These are phyloP conservation scores for Condylura cristata DNA, from an alignment of 2,113 vertebrate genomes.

Conservation along the genomic window DNA sequence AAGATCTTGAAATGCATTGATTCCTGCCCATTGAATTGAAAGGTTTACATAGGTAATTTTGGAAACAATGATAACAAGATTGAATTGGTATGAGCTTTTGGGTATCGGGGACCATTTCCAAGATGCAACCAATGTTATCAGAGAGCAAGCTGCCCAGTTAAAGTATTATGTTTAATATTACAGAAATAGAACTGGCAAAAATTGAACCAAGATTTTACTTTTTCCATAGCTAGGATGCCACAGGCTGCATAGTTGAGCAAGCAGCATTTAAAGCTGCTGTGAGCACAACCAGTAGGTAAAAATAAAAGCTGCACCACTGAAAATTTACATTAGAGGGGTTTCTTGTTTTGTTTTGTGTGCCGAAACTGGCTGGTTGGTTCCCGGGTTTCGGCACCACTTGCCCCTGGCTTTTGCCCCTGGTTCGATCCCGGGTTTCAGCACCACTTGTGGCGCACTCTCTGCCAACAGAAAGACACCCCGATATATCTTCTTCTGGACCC, in stretches of 20 bases:
- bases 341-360: too few relatives aligned
- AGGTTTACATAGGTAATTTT: constrained; percentile 99
- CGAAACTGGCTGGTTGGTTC: too few relatives aligned
- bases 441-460: too few relatives aligned
- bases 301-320: not conserved
- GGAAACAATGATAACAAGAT: constrained; percentile 99
- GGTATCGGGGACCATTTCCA: constrained; percentile 96
- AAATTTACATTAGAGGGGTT: constrained; percentile 7
- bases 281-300: not conserved
- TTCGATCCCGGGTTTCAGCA: too few relatives aligned
- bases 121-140: constrained; percentile 97
- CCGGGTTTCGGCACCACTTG: too few relatives aligned
- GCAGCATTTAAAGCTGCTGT: not conserved
- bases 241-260: not conserved
- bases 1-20: constrained; percentile 88
- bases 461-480: too few relatives aligned
- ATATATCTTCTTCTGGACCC: too few relatives aligned
- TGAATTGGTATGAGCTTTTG: constrained; percentile 95
- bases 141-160: constrained; percentile 88
- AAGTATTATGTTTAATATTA: constrained; percentile 48
- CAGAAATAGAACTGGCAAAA: constrained; percentile 16
- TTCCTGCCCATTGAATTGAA: constrained; percentile 97
- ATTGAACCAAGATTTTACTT: not conserved
- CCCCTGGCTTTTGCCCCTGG: too few relatives aligned
- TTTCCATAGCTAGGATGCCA: not conserved